A percentile compares a stretch with the other conserved stretches of the same genome.
Conservation (phyloP, 2,797 vertebrate species). For the Anisognathus igniventris region DNA sequence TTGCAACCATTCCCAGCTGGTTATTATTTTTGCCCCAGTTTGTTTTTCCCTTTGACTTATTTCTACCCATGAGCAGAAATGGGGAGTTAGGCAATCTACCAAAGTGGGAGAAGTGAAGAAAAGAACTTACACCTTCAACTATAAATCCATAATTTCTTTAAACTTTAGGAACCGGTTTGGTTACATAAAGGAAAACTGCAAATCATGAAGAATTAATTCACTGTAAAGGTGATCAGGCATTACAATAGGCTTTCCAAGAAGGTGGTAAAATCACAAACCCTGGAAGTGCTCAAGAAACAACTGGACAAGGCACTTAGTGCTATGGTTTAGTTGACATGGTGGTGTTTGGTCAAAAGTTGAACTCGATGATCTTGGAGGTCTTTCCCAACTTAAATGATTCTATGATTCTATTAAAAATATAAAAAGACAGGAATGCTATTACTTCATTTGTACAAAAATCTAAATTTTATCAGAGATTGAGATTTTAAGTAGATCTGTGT, state of each 20-base stretch:
- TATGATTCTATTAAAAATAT: background rate
- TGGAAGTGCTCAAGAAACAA: background rate
- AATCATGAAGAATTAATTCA: background rate
- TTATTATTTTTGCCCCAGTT: background rate
- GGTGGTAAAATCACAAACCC: background rate
- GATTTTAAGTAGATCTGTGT: background rate
- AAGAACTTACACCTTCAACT: background rate
- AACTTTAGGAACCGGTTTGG: background rate
- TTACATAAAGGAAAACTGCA: background rate
- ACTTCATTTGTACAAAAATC: background rate
- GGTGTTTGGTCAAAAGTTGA: background rate
- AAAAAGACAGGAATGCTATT: background rate
- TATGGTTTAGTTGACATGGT: background rate
- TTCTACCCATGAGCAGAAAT: background rate
- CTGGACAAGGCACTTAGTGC: fast-evolving
- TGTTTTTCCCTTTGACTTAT: background rate
- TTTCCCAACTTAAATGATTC: background rate
- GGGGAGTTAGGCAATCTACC: background rate
- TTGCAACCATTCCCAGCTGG: background rate
- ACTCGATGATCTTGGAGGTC: background rate
- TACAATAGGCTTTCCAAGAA: background rate
- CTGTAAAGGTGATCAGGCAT: background rate
- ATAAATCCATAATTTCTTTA: background rate
- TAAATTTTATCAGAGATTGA: background rate
- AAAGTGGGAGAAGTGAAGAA: background rate